Evolutionary conservation across 2,888 invertebrate genomes (phyloP).

Genomic region (Beris chalybata): DNA sequence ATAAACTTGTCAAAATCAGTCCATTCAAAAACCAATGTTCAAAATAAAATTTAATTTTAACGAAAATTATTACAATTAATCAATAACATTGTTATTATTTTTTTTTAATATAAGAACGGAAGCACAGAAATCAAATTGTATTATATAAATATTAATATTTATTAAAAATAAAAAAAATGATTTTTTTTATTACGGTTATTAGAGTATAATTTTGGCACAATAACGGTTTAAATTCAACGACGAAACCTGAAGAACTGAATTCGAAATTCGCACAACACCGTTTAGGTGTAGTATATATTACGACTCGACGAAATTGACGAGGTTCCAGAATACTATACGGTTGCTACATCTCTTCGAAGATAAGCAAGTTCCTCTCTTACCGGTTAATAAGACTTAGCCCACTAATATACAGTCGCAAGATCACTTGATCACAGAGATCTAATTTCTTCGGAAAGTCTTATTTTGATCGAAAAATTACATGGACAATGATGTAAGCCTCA

Average conservation of each 20-base stretch:
- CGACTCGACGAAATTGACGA: constrained; percentile 28
- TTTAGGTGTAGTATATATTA: constrained; percentile 17
- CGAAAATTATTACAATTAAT: background rate
- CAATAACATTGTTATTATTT: background rate
- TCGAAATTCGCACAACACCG: constrained; percentile 32
- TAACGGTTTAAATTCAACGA: constrained; percentile 38
- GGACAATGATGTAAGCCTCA: too few species aligned
- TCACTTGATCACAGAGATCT: too few species aligned
- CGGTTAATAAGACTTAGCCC: too few species aligned
- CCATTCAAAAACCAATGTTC: background rate
- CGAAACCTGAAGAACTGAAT: constrained; percentile 38
- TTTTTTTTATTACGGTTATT: constrained; percentile 19
- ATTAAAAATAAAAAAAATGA: constrained; percentile 4
- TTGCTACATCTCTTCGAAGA: too few species aligned
- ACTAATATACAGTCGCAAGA: too few species aligned
- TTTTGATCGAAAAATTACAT: too few species aligned
- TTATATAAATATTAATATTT: background rate
- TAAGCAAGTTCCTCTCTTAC: too few species aligned
- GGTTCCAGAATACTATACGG: constrained; percentile 27
- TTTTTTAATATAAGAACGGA: constrained; percentile 1
- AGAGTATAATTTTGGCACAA: constrained; percentile 17
- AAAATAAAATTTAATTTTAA: background rate
- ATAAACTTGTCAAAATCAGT: background rate
- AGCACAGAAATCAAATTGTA: constrained; percentile 5
- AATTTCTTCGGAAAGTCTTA: too few species aligned